Evolutionary conservation across 2,888 invertebrate genomes (phyloP), one percentile per base, ranked within the genome.

Genomic region (Synergus umbraculus): DNA sequence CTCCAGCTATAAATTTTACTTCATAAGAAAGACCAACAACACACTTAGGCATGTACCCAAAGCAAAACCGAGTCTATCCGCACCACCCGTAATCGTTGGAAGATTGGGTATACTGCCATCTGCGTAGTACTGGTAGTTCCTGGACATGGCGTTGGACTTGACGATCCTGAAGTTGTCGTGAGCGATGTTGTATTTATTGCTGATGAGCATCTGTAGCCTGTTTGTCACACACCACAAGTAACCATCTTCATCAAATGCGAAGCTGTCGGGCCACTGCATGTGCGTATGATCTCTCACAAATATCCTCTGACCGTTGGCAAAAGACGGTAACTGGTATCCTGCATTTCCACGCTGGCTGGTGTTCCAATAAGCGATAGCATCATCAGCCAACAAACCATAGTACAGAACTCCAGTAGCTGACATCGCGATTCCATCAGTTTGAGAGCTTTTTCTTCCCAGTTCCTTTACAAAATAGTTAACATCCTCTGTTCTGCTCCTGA

Each of bases 371-470:
- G 94, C 94, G 77, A 96, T 94, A 58, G 95, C 94, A 82, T 95
- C 95, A 86, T 94, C 94, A 76, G 94, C 94, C 79, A 96, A 91
- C 41, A 96, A 92, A 69, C 96, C 96, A 90, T 94, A 96, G 91
- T 95, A 96, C 13, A 96, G 92, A 12, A 94, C 90, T 3, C 96
- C 96, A 54, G 93, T 92, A n/a, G 95, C 94, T 86, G 96, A 95
- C 95, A 96, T 95, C 80, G 94, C 94, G 95, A 96, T 96, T 0
- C 96, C 96, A 87, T 95, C 96, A 0, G 95, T 94, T 90, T 96
- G 95, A 0, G 96, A 96, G 0, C 93, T 89, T 88, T 95, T 96
- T 1, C 91, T 87, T 0, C 96, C 96, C 65, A 95, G 90, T 84
- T 95, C 94, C 8, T 91, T 93, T 0, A 96, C 94, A 82, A 93